Percentiles rank a stretch among this genome's conserved stretches.
These are phyloP conservation scores for Ichneumoninae sp. DNA, from an alignment of 2,888 invertebrate species.

Conservation along the genomic window DNA sequence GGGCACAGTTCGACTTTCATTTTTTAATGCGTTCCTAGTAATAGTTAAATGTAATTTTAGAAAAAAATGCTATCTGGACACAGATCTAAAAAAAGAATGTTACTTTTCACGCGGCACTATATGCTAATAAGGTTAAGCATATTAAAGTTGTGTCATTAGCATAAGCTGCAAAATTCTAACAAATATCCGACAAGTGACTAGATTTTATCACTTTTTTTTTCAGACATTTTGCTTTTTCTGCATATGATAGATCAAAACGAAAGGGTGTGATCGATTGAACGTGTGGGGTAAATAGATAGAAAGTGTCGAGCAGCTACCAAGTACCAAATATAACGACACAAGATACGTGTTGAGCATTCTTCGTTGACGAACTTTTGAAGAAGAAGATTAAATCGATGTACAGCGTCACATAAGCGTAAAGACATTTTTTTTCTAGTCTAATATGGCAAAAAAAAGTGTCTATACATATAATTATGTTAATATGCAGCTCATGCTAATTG, in stretches of 20 bases:
- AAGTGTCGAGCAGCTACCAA: slow-evolving; percentile 80
- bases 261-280: not conserved
- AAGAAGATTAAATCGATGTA: slow-evolving; percentile 39
- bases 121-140: no score
- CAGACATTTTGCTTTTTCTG: not conserved
- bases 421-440: not conserved
- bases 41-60: no score
- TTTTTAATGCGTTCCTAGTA: no score
- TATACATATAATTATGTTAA: no score
- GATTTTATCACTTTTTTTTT: not conserved
- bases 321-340: slow-evolving; percentile 72
- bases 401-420: slow-evolving; percentile 39
- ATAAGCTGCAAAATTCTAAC: no score
- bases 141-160: no score
- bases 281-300: slow-evolving; percentile 9
- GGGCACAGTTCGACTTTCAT: no score
- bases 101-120: no score
- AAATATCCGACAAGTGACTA: no score
- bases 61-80: no score
- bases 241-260: not conserved
- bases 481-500: not conserved
- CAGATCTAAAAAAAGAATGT: no score
- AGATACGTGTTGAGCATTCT: slow-evolving; percentile 64
- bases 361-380: slow-evolving; percentile 42
- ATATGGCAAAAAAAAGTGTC: no score